Evolutionary conservation across 2,797 vertebrate genomes (phyloP).

Genomic region (Furcifer pardalis): DNA sequence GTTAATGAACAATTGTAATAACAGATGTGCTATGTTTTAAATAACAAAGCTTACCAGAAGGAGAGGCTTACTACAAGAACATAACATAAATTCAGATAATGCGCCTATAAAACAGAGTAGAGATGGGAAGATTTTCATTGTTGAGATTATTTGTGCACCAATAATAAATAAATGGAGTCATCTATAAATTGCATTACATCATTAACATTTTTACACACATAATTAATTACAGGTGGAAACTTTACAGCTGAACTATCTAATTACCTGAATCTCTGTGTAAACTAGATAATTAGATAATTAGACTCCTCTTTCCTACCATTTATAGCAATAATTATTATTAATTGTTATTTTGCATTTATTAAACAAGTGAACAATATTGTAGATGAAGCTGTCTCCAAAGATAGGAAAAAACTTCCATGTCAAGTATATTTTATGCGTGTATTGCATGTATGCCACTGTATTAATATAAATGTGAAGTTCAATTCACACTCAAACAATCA

Average conservation of each 20-base stretch:
- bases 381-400: not conserved
- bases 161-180: conserved; percentile 19
- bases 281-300: conserved; percentile 61
- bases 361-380: conserved; percentile 16
- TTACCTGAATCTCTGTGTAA: conserved; percentile 47
- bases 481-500: not conserved
- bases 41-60: conserved; percentile 10
- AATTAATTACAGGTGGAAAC: conserved; percentile 59
- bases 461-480: not conserved
- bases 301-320: conserved; percentile 42
- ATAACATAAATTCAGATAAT: conserved; percentile 31
- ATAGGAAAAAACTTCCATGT: not conserved
- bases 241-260: conserved; percentile 42
- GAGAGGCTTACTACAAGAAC: not conserved
- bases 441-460: not conserved
- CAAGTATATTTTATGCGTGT: conserved; percentile 22
- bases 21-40: conserved; percentile 29
- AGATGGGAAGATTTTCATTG: not conserved
- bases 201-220: conserved; percentile 51
- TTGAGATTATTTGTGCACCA: conserved; percentile 5
- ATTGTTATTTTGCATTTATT: conserved; percentile 49
- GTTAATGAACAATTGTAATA: conserved; percentile 21
- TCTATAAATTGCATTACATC: conserved; percentile 49
- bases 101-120: conserved; percentile 12
- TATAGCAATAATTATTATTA: conserved; percentile 55